Evolutionary conservation across 1,140 invertebrate species (phyloP).

Genomic region (Gonioctena quinquepunctata): DNA sequence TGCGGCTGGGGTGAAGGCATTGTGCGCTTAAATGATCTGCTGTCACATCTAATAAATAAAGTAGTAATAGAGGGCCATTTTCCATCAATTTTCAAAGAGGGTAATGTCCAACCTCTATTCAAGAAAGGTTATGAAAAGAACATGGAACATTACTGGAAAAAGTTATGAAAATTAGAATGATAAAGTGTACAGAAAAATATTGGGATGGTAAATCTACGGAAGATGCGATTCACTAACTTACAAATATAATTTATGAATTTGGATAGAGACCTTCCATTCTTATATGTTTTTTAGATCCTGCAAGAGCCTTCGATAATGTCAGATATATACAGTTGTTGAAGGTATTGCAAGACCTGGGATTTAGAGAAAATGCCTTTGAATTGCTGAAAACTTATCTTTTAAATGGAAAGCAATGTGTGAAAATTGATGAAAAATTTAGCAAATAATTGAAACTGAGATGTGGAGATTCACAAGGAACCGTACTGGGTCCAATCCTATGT

Average conservation of each 20-base stretch:
- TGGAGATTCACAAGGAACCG: conserved; percentile 26
- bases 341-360: conserved; percentile 36
- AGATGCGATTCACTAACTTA: neutral
- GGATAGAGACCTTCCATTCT: neutral
- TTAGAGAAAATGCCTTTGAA: conserved; percentile 30
- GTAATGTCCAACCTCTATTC: neutral
- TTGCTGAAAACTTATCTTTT: conserved; percentile 23
- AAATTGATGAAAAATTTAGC: neutral
- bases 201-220: neutral
- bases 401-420: conserved; percentile 14
- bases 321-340: conserved; percentile 31
- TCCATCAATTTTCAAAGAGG: conserved; percentile 1
- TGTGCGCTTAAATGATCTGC: too few relatives aligned
- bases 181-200: neutral
- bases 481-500: conserved; percentile 18
- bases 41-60: neutral
- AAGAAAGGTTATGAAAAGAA: too few relatives aligned
- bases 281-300: conserved; percentile 39
- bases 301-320: conserved; percentile 48
- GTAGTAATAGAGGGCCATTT: neutral
- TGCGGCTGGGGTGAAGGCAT: too few relatives aligned
- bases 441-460: neutral
- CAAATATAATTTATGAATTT: neutral
- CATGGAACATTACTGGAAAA: conserved; percentile 3
- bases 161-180: neutral